Percentiles rank a stretch among this genome's conserved stretches.
These are phyloP conservation scores for Thamnaconus septentrionalis DNA, from an alignment of 2,113 vertebrate species.

Conservation along the genomic window DNA sequence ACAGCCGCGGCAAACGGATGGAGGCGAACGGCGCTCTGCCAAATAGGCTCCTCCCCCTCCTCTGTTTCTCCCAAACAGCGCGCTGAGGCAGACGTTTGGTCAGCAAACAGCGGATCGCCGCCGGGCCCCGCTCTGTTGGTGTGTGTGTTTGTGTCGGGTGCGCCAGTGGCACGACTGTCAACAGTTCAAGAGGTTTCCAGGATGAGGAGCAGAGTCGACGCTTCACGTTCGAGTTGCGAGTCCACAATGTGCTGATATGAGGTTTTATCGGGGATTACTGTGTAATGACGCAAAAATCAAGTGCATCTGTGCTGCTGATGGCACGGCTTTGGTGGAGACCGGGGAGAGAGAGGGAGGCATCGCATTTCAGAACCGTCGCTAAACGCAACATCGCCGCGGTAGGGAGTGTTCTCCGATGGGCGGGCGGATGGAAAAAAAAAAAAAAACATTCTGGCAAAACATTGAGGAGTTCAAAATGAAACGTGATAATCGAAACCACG, in stretches of 20 bases:
- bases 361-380: conserved; percentile 57
- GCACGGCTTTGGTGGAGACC: background rate
- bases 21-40: conserved; percentile 20
- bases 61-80: background rate
- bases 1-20: conserved; percentile 41
- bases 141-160: conserved; percentile 37
- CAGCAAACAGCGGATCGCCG: conserved; percentile 46
- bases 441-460: no score
- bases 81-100: conserved; percentile 26
- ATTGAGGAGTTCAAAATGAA: conserved; percentile 52
- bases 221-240: background rate
- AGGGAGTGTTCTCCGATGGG: conserved; percentile 33
- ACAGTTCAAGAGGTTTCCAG: conserved; percentile 20
- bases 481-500: conserved; percentile 66
- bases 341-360: conserved; percentile 47
- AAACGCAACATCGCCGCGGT: conserved; percentile 45
- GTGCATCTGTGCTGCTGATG: conserved; percentile 9
- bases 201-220: conserved; percentile 5
- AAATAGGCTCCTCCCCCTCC: conserved; percentile 9
- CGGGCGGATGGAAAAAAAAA: no score
- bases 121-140: conserved; percentile 32
- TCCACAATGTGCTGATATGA: no score
- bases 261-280: no score
- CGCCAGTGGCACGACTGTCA: conserved; percentile 24
- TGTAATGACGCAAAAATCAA: conserved; percentile 19